A percentile compares a stretch with the other conserved stretches of the same genome.
Evolutionary conservation across 2,113 vertebrate species (phyloP).

Genomic region (Tiliqua scincoides): DNA sequence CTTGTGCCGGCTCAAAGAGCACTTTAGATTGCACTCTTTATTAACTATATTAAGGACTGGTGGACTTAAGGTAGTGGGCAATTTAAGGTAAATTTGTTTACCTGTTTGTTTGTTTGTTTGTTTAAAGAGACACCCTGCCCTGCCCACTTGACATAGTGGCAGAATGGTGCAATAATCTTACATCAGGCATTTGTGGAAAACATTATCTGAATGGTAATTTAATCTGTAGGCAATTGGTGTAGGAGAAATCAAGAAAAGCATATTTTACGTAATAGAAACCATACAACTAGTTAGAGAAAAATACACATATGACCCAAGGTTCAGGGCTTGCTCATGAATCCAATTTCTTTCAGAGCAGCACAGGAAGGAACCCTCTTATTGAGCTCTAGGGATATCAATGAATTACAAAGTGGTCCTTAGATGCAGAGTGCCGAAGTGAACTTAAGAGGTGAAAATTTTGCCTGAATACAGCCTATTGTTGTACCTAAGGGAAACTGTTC

Average conservation of each 20-base stretch:
- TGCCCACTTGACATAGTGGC: no score
- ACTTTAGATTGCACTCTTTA: no score
- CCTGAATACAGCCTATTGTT: background rate
- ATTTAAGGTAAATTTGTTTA: no score
- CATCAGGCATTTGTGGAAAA: background rate
- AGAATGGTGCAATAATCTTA: background rate
- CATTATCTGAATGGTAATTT: background rate
- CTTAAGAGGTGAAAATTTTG: background rate
- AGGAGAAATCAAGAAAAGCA: background rate
- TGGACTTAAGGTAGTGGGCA: background rate
- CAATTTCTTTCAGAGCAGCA: conserved; percentile 1
- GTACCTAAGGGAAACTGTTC: background rate
- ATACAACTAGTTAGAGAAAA: background rate
- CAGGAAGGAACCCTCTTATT: background rate
- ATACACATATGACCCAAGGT: background rate
- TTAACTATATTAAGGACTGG: background rate
- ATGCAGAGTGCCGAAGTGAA: background rate
- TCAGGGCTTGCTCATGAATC: background rate
- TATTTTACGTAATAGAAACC: conserved; percentile 8
- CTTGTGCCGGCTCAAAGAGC: no score
- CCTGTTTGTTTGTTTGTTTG: background rate
- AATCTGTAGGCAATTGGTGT: background rate
- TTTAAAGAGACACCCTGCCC: no score
- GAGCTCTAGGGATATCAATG: background rate
- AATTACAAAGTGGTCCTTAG: conserved; percentile 3